Conservation (phyloP, 92 coral and sea anemone genomes). For the Phenganax marumi region DNA sequence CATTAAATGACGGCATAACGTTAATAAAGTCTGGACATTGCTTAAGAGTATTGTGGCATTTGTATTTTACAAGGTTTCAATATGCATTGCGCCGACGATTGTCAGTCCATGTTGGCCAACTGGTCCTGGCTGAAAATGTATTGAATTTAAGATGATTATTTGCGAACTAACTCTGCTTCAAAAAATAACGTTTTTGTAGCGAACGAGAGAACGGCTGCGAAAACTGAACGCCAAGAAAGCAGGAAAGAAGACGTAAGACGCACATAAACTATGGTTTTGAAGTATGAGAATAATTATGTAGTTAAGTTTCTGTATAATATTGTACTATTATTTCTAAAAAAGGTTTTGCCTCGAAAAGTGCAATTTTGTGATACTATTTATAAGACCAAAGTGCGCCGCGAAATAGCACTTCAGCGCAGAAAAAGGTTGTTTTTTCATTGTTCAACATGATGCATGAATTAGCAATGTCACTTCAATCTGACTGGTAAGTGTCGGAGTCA, state of each 20-base stretch:
- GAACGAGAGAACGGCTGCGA: conserved; percentile 34
- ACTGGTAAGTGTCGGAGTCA: too few relatives aligned
- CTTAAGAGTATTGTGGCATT: too few relatives aligned
- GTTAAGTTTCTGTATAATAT: background rate
- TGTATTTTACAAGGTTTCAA: too few relatives aligned
- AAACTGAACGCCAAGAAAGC: conserved; percentile 20
- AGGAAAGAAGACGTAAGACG: background rate
- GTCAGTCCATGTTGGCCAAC: background rate
- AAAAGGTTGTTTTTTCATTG: too few relatives aligned
- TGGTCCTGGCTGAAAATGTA: background rate
- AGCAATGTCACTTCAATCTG: background rate
- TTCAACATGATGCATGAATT: background rate
- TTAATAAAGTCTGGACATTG: too few relatives aligned
- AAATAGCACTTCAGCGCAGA: too few relatives aligned
- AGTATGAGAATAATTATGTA: background rate
- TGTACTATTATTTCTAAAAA: background rate
- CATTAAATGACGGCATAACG: too few relatives aligned
- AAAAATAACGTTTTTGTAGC: conserved; percentile 9
- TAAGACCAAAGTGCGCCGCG: too few relatives aligned
- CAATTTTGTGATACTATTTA: too few relatives aligned
- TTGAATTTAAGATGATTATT: background rate
- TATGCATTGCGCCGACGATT: too few relatives aligned
- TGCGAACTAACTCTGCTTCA: background rate
- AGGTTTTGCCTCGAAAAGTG: background rate
- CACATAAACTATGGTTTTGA: background rate